Conservation (phyloP, 1,140 invertebrate species). For the Drosophila subobscura region DNA sequence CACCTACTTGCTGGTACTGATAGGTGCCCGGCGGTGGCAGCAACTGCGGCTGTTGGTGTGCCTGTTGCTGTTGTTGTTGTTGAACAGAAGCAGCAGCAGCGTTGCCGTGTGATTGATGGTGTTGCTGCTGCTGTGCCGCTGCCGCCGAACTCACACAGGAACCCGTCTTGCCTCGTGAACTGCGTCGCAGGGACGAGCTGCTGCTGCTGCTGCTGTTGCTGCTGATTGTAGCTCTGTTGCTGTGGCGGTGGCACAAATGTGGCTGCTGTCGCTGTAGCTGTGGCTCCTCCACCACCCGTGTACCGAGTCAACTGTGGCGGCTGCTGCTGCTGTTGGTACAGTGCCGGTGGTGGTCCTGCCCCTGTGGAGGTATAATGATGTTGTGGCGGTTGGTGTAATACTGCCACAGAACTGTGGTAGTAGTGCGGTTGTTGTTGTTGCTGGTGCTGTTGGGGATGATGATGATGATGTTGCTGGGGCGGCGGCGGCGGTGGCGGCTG, state of each 20-base stretch:
- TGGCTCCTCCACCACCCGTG: conserved; percentile 28
- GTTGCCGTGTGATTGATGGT: conserved; percentile 54
- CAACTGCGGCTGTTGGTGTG: conserved; percentile 52
- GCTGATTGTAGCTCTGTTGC: conserved; percentile 54
- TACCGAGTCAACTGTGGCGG: conserved; percentile 57
- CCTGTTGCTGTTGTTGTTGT: conserved; percentile 24
- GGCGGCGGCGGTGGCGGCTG: conserved; percentile 63
- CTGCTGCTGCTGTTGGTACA: conserved; percentile 63
- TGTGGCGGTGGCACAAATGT: conserved; percentile 70
- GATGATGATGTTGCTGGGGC: conserved; percentile 53
- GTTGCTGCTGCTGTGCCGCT: conserved; percentile 70
- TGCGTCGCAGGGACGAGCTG: conserved; percentile 77
- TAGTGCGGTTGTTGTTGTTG: conserved; percentile 64
- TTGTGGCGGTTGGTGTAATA: conserved; percentile 63
- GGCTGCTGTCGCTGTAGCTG: conserved; percentile 48
- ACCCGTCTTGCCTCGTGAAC: conserved; percentile 84
- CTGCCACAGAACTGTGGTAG: conserved; percentile 71
- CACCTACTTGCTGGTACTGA: conserved; percentile 73
- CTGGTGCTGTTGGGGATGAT: conserved; percentile 43
- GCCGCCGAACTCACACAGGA: conserved; percentile 83
- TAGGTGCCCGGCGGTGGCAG: conserved; percentile 54
- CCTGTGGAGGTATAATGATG: conserved; percentile 76
- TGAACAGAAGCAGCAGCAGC: conserved; percentile 56
- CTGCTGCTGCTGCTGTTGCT: conserved; percentile 30
- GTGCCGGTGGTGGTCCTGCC: conserved; percentile 60